Conservation (phyloP, 1,140 invertebrate genomes). For the Odontomachus brunneus region DNA sequence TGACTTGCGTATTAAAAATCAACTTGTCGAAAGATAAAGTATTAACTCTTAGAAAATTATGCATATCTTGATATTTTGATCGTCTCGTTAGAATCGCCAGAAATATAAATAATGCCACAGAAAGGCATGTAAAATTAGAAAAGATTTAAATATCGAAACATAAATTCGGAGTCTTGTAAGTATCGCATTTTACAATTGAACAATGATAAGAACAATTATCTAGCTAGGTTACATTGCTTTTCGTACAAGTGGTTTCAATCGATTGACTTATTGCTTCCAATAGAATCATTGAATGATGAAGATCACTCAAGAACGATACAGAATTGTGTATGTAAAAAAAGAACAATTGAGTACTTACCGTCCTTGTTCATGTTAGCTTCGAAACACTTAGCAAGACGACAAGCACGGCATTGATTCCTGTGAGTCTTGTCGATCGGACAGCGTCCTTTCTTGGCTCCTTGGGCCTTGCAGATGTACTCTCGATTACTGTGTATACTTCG, state of each 20-base stretch:
- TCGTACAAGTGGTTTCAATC: no score
- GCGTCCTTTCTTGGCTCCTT: slow-evolving; percentile 95
- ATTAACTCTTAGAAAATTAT: not conserved
- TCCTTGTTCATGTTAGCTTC: slow-evolving; percentile 99
- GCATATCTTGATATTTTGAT: not conserved
- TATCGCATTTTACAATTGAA: no score
- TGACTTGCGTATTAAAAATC: not conserved
- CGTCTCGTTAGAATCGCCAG: not conserved
- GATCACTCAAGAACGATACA: not conserved
- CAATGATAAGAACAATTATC: no score
- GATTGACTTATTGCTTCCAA: not conserved
- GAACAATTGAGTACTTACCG: slow-evolving; percentile 89
- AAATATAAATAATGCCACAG: not conserved
- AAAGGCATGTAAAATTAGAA: no score
- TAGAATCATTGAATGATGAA: not conserved
- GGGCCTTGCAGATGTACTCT: slow-evolving; percentile 98
- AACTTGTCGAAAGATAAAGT: not conserved
- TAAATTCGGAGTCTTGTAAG: no score
- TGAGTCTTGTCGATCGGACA: slow-evolving; percentile 99
- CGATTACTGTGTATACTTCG: slow-evolving; percentile 97
- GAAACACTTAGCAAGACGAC: slow-evolving; percentile 98
- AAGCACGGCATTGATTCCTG: slow-evolving; percentile 98
- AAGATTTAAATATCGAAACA: no score
- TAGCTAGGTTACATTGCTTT: no score
- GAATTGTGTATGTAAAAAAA: not conserved